A percentile compares a stretch with the other conserved stretches of the same genome.
These are phyloP conservation scores for Poecile atricapillus DNA, from an alignment of 2,113 vertebrate species.

Conservation along the genomic window DNA sequence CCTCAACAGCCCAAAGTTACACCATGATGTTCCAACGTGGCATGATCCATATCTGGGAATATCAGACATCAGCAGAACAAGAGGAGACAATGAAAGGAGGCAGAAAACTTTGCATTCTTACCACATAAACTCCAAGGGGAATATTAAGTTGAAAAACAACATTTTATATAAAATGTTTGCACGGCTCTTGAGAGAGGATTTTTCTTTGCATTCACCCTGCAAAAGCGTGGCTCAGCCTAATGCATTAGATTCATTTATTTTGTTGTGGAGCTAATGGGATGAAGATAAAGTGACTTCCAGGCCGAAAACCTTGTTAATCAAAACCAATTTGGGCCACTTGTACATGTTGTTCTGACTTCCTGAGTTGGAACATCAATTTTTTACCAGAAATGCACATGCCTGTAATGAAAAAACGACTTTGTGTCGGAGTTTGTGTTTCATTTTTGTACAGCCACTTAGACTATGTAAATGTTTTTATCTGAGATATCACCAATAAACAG, in stretches of 20 bases:
- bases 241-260: constrained; percentile 31
- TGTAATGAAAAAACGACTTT: background rate
- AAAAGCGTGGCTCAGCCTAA: background rate
- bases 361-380: constrained; percentile 21
- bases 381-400: background rate
- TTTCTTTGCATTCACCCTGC: background rate
- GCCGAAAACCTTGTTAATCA: constrained; percentile 60
- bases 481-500: background rate
- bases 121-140: background rate
- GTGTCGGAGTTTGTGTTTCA: background rate
- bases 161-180: background rate
- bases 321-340: constrained; percentile 34
- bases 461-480: background rate
- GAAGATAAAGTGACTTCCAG: constrained; percentile 56
- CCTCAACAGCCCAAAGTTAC: background rate
- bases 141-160: background rate
- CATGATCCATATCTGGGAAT: rapidly evolving
- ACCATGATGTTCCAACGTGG: rapidly evolving
- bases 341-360: constrained; percentile 17
- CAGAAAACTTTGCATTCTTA: background rate
- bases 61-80: background rate
- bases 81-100: background rate
- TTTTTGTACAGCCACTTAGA: background rate
- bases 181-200: background rate
- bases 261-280: constrained; percentile 37